These are phyloP conservation scores for Dicrurus megarhynchus DNA, from an alignment of 2,113 vertebrate species.

Conservation along the genomic window DNA sequence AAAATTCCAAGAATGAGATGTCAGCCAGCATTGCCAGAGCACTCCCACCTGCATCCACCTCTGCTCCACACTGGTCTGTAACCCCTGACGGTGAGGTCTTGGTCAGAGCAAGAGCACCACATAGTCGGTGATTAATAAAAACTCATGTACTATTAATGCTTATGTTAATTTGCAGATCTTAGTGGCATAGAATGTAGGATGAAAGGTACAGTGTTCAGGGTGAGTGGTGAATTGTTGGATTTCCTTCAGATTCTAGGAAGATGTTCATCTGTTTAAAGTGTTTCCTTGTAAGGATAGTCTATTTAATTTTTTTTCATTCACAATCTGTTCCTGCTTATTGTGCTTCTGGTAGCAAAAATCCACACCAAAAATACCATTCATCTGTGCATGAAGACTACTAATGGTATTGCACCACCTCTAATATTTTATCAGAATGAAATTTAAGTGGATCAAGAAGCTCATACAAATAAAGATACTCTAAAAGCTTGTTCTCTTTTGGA, in stretches of 20 bases:
- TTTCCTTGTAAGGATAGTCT: background rate
- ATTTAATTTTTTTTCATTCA: background rate
- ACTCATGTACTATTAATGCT: background rate
- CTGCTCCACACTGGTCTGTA: accelerated
- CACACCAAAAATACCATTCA: background rate
- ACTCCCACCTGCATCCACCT: background rate
- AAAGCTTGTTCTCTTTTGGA: background rate
- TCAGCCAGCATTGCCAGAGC: background rate
- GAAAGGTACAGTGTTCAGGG: background rate
- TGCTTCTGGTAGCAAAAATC: background rate
- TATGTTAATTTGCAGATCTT: background rate
- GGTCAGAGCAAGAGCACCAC: background rate
- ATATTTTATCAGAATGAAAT: background rate
- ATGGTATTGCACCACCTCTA: background rate
- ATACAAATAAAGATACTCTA: background rate
- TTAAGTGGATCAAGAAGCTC: background rate
- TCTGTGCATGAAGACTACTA: background rate
- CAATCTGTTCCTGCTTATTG: background rate
- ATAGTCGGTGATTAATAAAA: background rate
- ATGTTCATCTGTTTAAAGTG: background rate
- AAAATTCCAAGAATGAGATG: accelerated
- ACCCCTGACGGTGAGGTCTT: background rate
- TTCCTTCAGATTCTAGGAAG: background rate
- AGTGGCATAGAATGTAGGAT: background rate
- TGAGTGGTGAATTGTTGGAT: background rate